Percentiles rank a stretch among this genome's conserved stretches.
Evolutionary conservation across 2,888 invertebrate genomes (phyloP).

Genomic region (Xylocampa areola): DNA sequence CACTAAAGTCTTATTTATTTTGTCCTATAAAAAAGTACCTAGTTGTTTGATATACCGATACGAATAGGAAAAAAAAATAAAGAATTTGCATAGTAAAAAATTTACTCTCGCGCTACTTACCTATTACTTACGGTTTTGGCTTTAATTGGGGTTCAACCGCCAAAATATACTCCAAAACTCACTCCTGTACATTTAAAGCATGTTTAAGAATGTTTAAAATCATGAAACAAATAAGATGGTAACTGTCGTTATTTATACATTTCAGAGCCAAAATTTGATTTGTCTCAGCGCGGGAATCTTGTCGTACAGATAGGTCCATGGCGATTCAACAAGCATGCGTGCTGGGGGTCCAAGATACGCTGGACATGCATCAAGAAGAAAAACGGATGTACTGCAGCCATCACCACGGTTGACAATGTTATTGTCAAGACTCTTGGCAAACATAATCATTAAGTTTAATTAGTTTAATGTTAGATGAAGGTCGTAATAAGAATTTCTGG

Average conservation of each 20-base stretch:
- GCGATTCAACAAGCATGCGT: conserved; percentile 85
- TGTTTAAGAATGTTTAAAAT: too few relatives aligned
- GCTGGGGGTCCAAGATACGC: conserved; percentile 84
- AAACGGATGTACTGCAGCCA: conserved; percentile 81
- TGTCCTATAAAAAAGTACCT: not conserved
- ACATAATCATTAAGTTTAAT: conserved; percentile 78
- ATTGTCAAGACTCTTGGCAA: conserved; percentile 84
- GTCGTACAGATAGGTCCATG: conserved; percentile 85
- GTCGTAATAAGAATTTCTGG: not conserved
- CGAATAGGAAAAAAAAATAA: too few relatives aligned
- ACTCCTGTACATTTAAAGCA: too few relatives aligned
- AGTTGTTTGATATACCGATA: too few relatives aligned
- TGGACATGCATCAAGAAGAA: conserved; percentile 88
- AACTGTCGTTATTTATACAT: conserved; percentile 6
- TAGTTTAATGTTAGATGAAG: conserved; percentile 2
- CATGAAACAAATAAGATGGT: too few relatives aligned
- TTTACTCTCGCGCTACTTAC: too few relatives aligned
- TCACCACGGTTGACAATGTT: conserved; percentile 83
- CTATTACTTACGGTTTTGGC: too few relatives aligned
- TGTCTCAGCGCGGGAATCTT: conserved; percentile 84
- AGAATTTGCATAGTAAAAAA: not conserved
- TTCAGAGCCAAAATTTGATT: conserved; percentile 82
- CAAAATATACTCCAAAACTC: too few relatives aligned
- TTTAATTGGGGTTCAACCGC: too few relatives aligned
- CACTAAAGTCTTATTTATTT: not conserved